Base-by-base conservation (phyloP, 1,140 invertebrate genomes). In the Pectinophora gossypiella region DNA sequence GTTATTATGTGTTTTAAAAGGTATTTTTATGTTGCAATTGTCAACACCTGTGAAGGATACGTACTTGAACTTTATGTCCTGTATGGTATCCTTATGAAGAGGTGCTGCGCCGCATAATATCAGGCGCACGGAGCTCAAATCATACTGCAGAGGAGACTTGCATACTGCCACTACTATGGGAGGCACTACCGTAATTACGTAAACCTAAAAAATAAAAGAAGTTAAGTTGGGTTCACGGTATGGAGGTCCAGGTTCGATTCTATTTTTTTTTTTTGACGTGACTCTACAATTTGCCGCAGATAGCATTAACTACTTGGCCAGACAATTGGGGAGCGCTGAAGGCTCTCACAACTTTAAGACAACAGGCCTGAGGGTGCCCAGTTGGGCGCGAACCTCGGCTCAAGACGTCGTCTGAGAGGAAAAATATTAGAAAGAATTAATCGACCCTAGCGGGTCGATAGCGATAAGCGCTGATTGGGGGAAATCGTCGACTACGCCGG, bases 121-220 rank as follows among this genome's bases (percentile, higher is more conserved):
- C 0, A 56, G 19, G 15, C 63, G 63, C 1, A 90, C 55, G 7
- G 74, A 81, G 7, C 86, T 88, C 9, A 90, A 65, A 57, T 91
- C 80, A 49, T 88, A 89, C 18, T 81, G 71, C 0, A 84, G 45
- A 2, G 87, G 72, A 32, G 85, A 82, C 62, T 92, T 92, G 0
- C 87, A 87, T 3, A 92, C 54, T 45, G 91, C 90, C 6, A 90
- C 63, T 48, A 91, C 63, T 2, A 92, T 56, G 1, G 91, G 89
- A 13, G 91, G 91, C 0, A 92, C 91, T 1, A 90, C 51, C 9
- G 71, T 70, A 9, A 91, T 47, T 32, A 76, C 59, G 19, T 76
- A 42, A 55, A 93, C 88, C 85, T 90, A 90, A 48, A 72, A 70
- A 9, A 42, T 7, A 42, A 42, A 7, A 10, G 4, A 23, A 5